phyloP scores from a whole-genome alignment of 2,113 vertebrate genomes.

The Abramis brama region DNA sequence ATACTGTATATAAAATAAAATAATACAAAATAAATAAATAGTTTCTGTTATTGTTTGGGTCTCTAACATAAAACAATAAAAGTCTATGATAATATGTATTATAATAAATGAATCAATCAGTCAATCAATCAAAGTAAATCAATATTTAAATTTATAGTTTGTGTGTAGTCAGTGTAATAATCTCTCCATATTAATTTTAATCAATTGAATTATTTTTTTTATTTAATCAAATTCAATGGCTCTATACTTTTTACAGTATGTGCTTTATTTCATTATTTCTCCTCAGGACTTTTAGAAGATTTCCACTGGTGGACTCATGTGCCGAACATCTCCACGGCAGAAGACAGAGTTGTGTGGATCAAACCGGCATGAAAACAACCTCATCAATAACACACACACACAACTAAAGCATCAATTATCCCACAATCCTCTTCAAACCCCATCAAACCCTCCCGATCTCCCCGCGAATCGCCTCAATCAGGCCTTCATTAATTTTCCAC shows the following conservation, averaged over 20 bases:
- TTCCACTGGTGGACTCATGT: not conserved
- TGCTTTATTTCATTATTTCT: not conserved
- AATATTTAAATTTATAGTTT: not conserved
- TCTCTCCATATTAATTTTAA: not conserved
- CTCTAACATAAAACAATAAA: not conserved
- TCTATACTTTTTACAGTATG: not conserved
- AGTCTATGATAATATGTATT: not conserved
- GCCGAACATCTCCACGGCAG: not conserved
- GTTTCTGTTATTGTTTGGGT: not conserved
- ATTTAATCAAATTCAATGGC: not conserved
- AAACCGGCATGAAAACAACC: not conserved
- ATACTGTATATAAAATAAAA: not conserved
- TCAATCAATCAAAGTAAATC: too few species aligned
- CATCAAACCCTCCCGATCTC: not conserved
- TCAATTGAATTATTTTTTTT: not conserved
- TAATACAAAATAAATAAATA: not conserved
- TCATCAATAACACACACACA: not conserved
- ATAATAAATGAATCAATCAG: too few species aligned
- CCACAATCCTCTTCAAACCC: not conserved
- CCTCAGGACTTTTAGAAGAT: not conserved
- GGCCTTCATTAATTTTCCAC: constrained; percentile 42
- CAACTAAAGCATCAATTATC: not conserved
- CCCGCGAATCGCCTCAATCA: not conserved
- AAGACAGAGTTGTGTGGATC: not conserved
- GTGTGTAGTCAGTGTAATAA: not conserved